A percentile compares a stretch with the other conserved stretches of the same genome.
These are phyloP conservation scores for Aldabrachelys gigantea DNA, from an alignment of 2,113 vertebrate genomes.

Conservation along the genomic window DNA sequence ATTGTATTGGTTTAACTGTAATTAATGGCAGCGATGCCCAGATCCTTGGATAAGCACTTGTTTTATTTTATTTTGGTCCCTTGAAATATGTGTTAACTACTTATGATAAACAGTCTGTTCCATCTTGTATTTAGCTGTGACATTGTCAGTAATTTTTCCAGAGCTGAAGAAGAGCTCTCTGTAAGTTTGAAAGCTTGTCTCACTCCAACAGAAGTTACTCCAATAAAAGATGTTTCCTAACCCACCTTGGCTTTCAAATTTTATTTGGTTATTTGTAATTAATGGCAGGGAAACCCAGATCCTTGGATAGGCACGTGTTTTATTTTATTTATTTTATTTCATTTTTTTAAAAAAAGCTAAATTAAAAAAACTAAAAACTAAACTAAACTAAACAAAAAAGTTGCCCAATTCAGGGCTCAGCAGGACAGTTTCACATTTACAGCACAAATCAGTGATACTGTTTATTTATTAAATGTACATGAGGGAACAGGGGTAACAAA, in stretches of 20 bases:
- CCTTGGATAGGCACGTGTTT: background rate
- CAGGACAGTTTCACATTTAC: background rate
- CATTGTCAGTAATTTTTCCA: too few species aligned
- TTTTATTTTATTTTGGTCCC: background rate
- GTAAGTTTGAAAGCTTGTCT: background rate
- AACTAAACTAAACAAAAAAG: too few species aligned
- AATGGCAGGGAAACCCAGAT: background rate
- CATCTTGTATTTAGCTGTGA: background rate
- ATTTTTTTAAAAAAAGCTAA: background rate
- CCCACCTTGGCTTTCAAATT: background rate
- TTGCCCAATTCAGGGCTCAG: background rate
- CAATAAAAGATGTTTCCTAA: background rate
- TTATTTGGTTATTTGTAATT: background rate
- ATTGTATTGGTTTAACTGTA: too few species aligned
- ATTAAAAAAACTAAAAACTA: too few species aligned
- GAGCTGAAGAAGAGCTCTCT: background rate
- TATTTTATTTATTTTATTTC: background rate
- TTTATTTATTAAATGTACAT: background rate
- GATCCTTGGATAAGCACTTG: background rate
- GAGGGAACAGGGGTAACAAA: background rate
- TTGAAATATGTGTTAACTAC: background rate
- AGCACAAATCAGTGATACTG: background rate
- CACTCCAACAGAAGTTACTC: background rate
- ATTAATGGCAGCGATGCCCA: background rate
- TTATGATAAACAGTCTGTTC: background rate